These are phyloP conservation scores for Turnix velox DNA, from an alignment of 2,113 vertebrate genomes.

Conservation along the genomic window DNA sequence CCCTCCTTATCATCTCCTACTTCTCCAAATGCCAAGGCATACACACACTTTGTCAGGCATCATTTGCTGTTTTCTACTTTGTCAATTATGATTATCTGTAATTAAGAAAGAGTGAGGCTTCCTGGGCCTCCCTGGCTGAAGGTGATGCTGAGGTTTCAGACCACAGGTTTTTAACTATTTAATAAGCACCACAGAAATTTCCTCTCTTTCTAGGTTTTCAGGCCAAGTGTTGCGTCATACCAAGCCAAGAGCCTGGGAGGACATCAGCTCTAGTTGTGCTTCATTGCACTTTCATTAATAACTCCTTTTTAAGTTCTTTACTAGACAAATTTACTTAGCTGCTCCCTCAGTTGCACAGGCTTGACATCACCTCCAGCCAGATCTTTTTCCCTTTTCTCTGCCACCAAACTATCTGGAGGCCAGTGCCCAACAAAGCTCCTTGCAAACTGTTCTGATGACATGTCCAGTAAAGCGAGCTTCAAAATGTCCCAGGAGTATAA, in stretches of 20 bases:
- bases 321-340: not conserved
- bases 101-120: not conserved
- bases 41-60: not conserved
- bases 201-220: not conserved
- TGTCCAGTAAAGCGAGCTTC: not conserved
- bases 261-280: not conserved
- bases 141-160: not conserved
- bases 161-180: not conserved
- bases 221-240: not conserved
- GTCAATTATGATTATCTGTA: not conserved
- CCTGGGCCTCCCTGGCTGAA: not conserved
- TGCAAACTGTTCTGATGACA: not conserved
- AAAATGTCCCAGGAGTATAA: not conserved
- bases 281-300: not conserved
- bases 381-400: not conserved
- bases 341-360: rapidly evolving
- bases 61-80: not conserved
- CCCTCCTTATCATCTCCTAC: not conserved
- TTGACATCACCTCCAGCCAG: not conserved
- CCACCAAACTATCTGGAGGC: not conserved
- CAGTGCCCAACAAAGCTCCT: not conserved
- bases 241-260: not conserved
- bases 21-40: not conserved
- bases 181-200: not conserved
- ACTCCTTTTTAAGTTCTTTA: not conserved